A percentile compares a stretch with the other conserved stretches of the same genome.
Evolutionary conservation across 1,140 invertebrate species (phyloP).

Genomic region (Euura lappo): DNA sequence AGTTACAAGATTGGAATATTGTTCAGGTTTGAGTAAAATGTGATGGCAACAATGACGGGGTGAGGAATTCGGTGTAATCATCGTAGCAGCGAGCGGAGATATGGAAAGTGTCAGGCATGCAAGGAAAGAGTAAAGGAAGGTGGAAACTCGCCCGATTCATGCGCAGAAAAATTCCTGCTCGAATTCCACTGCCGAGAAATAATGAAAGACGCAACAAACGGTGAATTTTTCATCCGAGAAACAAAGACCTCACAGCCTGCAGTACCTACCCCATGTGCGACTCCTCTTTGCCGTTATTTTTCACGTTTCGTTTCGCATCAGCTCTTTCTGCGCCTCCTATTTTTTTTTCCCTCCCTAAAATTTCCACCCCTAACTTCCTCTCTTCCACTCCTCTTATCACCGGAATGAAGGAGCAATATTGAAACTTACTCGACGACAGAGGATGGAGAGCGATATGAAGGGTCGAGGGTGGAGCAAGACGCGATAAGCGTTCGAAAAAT

Average conservation of each 20-base stretch:
- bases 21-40: too few relatives aligned
- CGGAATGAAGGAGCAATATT: background rate
- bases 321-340: background rate
- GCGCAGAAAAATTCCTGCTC: background rate
- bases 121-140: too few relatives aligned
- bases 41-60: slow-evolving; percentile 22
- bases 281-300: slow-evolving; percentile 27
- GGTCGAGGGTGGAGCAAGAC: background rate
- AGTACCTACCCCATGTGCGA: slow-evolving; percentile 17
- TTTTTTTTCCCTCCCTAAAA: too few relatives aligned
- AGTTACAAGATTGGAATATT: too few relatives aligned
- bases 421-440: background rate
- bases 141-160: too few relatives aligned
- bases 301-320: background rate
- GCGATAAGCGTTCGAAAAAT: background rate
- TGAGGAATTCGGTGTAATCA: slow-evolving; percentile 41
- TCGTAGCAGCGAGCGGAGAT: slow-evolving; percentile 12
- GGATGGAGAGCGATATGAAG: background rate
- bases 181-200: background rate
- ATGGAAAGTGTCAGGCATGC: background rate
- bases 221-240: slow-evolving; percentile 31
- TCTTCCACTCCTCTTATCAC: background rate
- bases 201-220: slow-evolving; percentile 15
- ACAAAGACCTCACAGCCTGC: slow-evolving; percentile 14
- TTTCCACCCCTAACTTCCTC: too few relatives aligned